A percentile compares a stretch with the other conserved stretches of the same genome.
phyloP scores from a whole-genome alignment of 2,888 invertebrate species.

The Euzetes globulus region DNA sequence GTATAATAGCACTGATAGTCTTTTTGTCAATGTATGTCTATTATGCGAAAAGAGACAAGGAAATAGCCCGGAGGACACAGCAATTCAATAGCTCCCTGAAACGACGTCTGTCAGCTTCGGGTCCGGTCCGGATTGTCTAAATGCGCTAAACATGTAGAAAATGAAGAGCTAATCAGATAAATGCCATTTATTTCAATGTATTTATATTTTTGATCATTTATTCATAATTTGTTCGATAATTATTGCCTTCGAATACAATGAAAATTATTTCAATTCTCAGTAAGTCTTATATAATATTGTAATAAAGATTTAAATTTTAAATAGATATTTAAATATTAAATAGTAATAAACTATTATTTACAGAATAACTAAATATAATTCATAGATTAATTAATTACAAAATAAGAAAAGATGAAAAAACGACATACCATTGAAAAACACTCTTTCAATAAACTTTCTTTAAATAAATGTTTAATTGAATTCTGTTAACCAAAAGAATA shows the following conservation, averaged over 20 bases:
- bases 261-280: not conserved
- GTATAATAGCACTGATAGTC: not conserved
- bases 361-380: not conserved
- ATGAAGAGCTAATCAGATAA: not conserved
- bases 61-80: not conserved
- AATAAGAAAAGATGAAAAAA: not conserved
- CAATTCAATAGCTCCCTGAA: not conserved
- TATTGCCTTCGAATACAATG: slow-evolving; percentile 3
- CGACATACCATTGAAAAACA: not conserved
- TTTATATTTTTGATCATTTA: not conserved
- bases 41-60: slow-evolving; percentile 8
- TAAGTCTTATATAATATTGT: too few relatives aligned
- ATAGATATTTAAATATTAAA: not conserved
- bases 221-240: slow-evolving; percentile 2
- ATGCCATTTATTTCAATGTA: not conserved
- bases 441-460: not conserved
- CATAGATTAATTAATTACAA: not conserved
- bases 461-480: not conserved
- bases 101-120: not conserved
- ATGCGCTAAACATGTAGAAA: not conserved
- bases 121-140: not conserved
- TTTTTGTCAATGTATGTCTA: slow-evolving; percentile 28
- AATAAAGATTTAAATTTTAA: not conserved
- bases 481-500: not conserved
- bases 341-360: not conserved